Conservation (phyloP, 2,797 vertebrate species). For the Falco biarmicus region DNA sequence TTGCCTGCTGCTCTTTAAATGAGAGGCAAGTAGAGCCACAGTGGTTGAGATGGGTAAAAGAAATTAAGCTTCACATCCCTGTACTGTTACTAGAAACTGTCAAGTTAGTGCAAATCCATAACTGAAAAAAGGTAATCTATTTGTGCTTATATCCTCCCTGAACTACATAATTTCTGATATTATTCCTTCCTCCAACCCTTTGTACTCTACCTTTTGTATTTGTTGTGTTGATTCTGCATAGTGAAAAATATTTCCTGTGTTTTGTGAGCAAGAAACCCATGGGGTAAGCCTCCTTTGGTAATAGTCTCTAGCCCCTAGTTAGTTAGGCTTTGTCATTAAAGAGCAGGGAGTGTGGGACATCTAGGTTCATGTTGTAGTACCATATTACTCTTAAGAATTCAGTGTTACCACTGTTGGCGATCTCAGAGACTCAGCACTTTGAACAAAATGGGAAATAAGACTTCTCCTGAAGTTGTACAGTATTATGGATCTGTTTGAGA, state of each 20-base stretch:
- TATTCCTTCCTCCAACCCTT: background rate
- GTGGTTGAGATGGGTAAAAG: background rate
- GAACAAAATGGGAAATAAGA: background rate
- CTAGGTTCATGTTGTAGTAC: background rate
- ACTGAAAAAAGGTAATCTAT: background rate
- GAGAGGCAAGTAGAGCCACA: background rate
- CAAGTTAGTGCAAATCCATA: background rate
- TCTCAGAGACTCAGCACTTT: background rate
- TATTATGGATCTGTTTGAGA: background rate
- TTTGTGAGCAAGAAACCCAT: background rate
- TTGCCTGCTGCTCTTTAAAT: background rate
- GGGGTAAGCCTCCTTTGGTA: background rate
- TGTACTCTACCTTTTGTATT: background rate
- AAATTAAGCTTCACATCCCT: background rate
- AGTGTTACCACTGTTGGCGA: fast-evolving
- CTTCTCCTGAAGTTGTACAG: background rate
- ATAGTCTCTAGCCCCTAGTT: background rate
- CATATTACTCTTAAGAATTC: background rate
- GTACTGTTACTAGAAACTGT: background rate
- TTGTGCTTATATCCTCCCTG: background rate
- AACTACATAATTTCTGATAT: background rate
- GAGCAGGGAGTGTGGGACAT: background rate
- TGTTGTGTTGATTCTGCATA: background rate
- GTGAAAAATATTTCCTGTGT: background rate
- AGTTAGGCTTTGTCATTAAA: background rate